Percentiles rank a stretch among this genome's conserved stretches.
Evolutionary conservation across 2,113 vertebrate species (phyloP).

Genomic region (Pygoscelis antarcticus): DNA sequence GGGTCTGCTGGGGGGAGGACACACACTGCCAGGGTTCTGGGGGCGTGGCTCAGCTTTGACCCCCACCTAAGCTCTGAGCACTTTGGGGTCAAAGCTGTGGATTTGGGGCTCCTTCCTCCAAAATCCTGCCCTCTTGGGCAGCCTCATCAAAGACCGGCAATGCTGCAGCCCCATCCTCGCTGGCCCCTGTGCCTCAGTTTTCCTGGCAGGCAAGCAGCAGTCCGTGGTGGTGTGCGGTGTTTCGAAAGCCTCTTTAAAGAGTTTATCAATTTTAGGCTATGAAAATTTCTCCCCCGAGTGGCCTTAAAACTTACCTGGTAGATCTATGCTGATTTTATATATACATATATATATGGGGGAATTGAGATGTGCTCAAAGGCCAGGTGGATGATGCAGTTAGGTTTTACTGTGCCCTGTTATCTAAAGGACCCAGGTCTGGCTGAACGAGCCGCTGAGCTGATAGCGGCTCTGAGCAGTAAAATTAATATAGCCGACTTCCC

Average conservation of each 20-base stretch:
- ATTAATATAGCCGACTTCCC: background rate
- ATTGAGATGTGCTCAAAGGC: background rate
- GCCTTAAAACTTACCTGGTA: background rate
- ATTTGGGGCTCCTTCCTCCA: background rate
- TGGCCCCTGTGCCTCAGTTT: background rate
- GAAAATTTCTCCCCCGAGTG: background rate
- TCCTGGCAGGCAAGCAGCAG: background rate
- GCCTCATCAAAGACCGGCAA: background rate
- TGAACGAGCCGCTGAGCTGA: background rate
- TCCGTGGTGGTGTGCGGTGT: fast-evolving
- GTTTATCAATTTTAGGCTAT: background rate
- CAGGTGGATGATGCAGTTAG: background rate
- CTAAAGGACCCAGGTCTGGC: background rate
- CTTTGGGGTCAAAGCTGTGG: background rate
- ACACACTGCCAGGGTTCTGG: background rate
- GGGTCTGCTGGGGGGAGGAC: background rate
- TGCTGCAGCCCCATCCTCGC: fast-evolving
- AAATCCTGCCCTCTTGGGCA: background rate
- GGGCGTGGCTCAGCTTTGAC: background rate
- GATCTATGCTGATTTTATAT: background rate
- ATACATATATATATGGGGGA: background rate
- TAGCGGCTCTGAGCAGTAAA: conserved; percentile 10
- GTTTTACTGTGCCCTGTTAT: background rate
- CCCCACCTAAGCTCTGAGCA: background rate
- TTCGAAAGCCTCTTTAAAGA: background rate